Evolutionary conservation across 2,888 invertebrate species (phyloP), one percentile per base, ranked within the genome.

Genomic region (Criorhina ranunculi): DNA sequence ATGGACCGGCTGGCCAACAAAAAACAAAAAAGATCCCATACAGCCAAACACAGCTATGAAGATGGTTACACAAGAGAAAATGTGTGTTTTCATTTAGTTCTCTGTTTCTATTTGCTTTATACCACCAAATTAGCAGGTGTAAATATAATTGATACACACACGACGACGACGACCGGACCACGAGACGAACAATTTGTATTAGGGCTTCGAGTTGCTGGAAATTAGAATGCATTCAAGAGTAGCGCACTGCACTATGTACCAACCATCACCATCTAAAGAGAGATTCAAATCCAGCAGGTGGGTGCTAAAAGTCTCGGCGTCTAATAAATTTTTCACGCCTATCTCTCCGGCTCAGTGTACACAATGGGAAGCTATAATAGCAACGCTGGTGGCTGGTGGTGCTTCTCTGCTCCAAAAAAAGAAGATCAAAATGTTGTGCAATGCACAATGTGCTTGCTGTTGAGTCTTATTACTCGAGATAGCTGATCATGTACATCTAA

Each of bases 401-500:
- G 40, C 31, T 42, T 29, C 31, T 53, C 11, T 53, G 42, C 42
- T 31, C 42, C 53, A 15, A 57, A 24, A n/a, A 67, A 55, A 55
- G 24, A 51, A 37, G 37, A 53, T 53, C 66, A 66, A 40, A 72
- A 62, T 53, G 62, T 62, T 73, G 62, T 53, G 73, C 73, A 73
- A 72, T 72, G 29, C 72, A 17, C 72, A 72, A 73, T 73, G 33
- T 53, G 73, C 51, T 60, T 40, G 72, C 42, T 72, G 73, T 73
- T 73, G 73, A 72, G 72, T 46, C 57, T 17, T 59, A 19, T 46
- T 70, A 24, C 42, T 42, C 40, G 24, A 24, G 24, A 24, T 76
- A 62, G 62, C 64, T 49, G 76, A 81, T 81, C 69, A 62, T 62
- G 76, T 76, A 69, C 70, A 70, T 81, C 75, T 76, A 62, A 67